Conservation (phyloP, 2,888 invertebrate genomes). For the Oasisia sp. region DNA sequence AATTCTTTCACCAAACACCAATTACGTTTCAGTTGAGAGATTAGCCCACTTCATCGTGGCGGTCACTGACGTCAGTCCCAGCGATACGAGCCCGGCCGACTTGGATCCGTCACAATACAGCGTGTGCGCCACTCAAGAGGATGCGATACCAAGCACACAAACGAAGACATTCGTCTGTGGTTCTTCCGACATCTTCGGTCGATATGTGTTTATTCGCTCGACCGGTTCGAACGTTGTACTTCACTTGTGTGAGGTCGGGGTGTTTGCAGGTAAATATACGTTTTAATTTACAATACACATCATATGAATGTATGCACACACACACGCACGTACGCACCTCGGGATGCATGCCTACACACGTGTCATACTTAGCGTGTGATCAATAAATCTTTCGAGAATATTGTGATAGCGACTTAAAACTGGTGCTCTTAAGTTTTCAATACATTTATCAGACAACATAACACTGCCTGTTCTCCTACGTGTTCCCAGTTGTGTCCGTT, state of each 20-base stretch:
- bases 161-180: background rate
- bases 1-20: background rate
- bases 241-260: background rate
- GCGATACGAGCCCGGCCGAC: background rate
- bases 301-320: background rate
- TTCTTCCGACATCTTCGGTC: background rate
- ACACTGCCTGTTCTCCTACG: too few species aligned
- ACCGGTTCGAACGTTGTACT: background rate
- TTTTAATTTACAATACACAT: background rate
- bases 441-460: too few species aligned
- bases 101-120: background rate
- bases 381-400: too few species aligned
- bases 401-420: too few species aligned
- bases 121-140: background rate
- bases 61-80: background rate
- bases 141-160: background rate
- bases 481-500: too few species aligned
- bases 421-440: too few species aligned
- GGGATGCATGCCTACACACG: too few species aligned
- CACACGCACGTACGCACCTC: background rate
- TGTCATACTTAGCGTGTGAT: too few species aligned
- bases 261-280: background rate
- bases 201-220: background rate
- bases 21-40: background rate
- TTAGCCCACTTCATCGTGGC: background rate